These are phyloP conservation scores for Mamestra configurata DNA, from an alignment of 1,140 invertebrate genomes.

Conservation along the genomic window DNA sequence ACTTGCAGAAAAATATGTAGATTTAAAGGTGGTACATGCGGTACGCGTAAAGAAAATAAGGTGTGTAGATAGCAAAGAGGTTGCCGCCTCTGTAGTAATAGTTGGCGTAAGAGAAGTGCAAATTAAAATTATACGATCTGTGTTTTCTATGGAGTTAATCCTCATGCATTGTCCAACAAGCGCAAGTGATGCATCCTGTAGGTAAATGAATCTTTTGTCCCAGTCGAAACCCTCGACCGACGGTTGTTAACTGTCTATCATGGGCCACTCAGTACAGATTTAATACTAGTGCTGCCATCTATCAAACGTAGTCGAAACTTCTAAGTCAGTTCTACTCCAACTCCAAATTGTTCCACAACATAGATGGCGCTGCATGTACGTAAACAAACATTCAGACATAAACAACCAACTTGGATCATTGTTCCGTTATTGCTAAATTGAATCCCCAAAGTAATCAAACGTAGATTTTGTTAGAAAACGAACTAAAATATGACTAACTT, in stretches of 20 bases:
- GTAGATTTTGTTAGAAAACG: neutral
- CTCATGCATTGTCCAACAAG: too few relatives aligned
- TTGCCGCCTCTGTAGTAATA: too few relatives aligned
- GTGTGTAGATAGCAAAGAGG: neutral
- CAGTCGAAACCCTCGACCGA: too few relatives aligned
- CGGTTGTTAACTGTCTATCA: too few relatives aligned
- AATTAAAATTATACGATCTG: too few relatives aligned
- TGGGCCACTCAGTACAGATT: too few relatives aligned
- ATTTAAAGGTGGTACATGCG: too few relatives aligned
- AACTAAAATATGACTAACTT: neutral
- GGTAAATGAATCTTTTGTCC: too few relatives aligned
- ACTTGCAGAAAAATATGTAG: too few relatives aligned
- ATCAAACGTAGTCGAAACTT: neutral
- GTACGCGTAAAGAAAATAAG: neutral
- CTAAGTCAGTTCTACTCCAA: neutral
- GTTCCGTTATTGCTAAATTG: neutral
- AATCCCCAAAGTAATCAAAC: neutral
- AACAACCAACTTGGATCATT: slow-evolving; percentile 3
- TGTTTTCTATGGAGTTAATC: too few relatives aligned
- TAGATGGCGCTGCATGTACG: slow-evolving; percentile 15
- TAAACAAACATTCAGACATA: slow-evolving; percentile 11
- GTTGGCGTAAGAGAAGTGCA: too few relatives aligned
- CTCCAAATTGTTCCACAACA: neutral
- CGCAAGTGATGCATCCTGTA: too few relatives aligned
- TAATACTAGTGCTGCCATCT: slow-evolving; percentile 15